Evolutionary conservation across 2,113 vertebrate species (phyloP).

Genomic region (Seriola aureovittata): DNA sequence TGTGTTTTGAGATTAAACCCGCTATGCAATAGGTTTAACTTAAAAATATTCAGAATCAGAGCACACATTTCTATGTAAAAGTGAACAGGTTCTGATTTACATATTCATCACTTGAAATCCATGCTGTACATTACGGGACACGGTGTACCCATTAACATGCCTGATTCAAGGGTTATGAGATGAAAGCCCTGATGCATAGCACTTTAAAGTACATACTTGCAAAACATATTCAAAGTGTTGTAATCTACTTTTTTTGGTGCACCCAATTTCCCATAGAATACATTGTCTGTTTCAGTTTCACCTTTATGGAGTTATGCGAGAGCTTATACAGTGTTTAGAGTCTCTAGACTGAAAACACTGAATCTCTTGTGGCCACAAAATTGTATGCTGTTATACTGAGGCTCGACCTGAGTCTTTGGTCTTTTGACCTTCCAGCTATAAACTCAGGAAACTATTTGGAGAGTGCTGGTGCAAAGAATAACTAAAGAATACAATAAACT

Average conservation of each 20-base stretch:
- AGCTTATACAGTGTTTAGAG: conserved; percentile 9
- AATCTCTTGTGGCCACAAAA: conserved; percentile 23
- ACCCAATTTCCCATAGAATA: conserved; percentile 19
- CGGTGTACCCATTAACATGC: conserved; percentile 18
- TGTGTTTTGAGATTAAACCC: not conserved
- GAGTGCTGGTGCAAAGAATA: not conserved
- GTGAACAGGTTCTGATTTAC: conserved; percentile 14
- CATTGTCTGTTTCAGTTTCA: conserved; percentile 19
- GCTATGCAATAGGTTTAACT: not conserved
- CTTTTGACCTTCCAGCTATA: conserved; percentile 19
- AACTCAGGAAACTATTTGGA: conserved; percentile 29
- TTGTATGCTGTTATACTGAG: conserved; percentile 15
- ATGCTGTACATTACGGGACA: not conserved
- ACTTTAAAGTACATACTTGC: conserved; percentile 27
- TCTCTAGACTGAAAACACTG: not conserved
- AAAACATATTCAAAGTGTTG: conserved; percentile 15
- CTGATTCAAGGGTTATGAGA: conserved; percentile 23
- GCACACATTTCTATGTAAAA: not conserved
- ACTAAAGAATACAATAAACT: not conserved
- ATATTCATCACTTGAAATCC: conserved; percentile 39
- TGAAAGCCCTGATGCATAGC: conserved; percentile 22
- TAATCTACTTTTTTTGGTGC: conserved; percentile 5
- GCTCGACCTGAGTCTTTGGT: not conserved
- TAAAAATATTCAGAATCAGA: not conserved
- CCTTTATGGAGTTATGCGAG: conserved; percentile 10